These are phyloP conservation scores for Carapus acus DNA, from an alignment of 2,797 vertebrate species.

Conservation along the genomic window DNA sequence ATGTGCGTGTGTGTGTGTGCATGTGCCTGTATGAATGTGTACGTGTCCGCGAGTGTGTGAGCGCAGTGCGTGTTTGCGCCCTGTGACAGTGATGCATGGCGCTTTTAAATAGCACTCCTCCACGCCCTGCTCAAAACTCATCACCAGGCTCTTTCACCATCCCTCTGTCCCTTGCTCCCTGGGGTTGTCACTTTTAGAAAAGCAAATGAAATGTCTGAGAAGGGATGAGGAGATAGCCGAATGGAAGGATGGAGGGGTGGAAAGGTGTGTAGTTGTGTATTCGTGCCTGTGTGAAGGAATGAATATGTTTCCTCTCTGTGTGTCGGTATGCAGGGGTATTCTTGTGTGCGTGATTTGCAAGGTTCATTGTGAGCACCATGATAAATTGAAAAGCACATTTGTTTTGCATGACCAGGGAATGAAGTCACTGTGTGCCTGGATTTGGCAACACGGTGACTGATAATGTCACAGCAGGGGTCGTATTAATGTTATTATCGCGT, in stretches of 20 bases:
- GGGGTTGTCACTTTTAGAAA: conserved; percentile 74
- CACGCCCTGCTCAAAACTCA: conserved; percentile 73
- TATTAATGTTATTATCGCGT: too few species aligned
- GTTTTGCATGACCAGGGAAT: conserved; percentile 23
- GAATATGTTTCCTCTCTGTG: conserved; percentile 18
- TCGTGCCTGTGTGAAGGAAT: conserved; percentile 17
- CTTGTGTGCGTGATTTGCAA: background rate
- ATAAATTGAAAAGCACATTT: conserved; percentile 20
- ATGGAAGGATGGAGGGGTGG: conserved; percentile 47
- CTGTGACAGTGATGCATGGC: conserved; percentile 78
- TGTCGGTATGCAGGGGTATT: conserved; percentile 1
- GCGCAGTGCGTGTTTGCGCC: conserved; percentile 23
- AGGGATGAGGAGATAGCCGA: conserved; percentile 53
- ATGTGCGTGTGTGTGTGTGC: conserved; percentile 3
- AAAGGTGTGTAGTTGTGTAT: conserved; percentile 41
- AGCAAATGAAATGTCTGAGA: conserved; percentile 74
- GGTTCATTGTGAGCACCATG: conserved; percentile 21
- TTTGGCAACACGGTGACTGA: background rate
- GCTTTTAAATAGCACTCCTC: conserved; percentile 78
- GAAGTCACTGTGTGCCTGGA: background rate
- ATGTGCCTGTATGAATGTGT: too few species aligned
- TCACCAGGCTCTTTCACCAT: conserved; percentile 63
- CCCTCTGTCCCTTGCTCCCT: conserved; percentile 48
- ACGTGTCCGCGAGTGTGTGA: conserved; percentile 5
- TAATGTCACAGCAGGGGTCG: too few species aligned